Conservation (phyloP, 2,113 vertebrate genomes). For the Haemorhous mexicanus region DNA sequence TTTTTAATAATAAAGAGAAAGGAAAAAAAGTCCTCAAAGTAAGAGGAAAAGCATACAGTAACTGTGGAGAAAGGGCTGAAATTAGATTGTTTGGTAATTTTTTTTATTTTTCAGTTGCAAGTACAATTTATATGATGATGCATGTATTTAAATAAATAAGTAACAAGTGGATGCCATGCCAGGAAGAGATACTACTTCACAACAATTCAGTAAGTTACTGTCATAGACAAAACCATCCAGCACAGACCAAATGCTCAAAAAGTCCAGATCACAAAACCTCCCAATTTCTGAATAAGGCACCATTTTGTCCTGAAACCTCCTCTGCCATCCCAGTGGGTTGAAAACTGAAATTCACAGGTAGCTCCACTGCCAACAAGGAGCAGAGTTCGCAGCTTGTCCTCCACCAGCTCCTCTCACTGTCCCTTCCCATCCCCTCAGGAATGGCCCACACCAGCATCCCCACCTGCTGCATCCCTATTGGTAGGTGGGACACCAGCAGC, state of each 20-base stretch:
- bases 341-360: not conserved
- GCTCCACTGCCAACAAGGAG: not conserved
- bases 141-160: not conserved
- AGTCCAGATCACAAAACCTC: not conserved
- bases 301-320: not conserved
- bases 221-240: not conserved
- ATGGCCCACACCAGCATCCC: not conserved
- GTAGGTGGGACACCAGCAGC: not conserved
- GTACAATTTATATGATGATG: not conserved
- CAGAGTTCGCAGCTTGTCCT: not conserved
- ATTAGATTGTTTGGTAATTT: not conserved
- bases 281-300: not conserved
- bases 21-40: not conserved
- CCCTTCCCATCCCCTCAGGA: not conserved
- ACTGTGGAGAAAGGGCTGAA: not conserved
- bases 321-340: not conserved
- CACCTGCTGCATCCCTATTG: not conserved
- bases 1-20: not conserved
- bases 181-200: not conserved
- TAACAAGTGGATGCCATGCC: not conserved
- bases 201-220: not conserved
- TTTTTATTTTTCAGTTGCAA: not conserved
- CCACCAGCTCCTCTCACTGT: rapidly evolving
- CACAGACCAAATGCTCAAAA: not conserved
- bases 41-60: not conserved